Evolutionary conservation across 2,113 vertebrate species (phyloP), one percentile per base, ranked within the genome.

Genomic region (Oncorhynchus keta): DNA sequence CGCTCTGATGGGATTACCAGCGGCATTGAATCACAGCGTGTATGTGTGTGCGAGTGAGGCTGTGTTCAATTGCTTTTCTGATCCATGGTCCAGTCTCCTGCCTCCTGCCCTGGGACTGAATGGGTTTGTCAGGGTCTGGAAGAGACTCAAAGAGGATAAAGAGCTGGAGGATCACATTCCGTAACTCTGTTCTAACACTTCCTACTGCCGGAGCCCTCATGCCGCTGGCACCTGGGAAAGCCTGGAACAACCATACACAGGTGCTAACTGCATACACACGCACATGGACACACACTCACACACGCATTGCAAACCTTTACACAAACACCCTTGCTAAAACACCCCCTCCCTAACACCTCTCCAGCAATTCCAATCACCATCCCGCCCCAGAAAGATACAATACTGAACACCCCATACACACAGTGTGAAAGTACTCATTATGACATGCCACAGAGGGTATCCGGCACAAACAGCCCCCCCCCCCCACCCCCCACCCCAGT

Each of bases 251-350:
- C 3, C 18, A 18, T 18, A 20, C 55, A 57, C 55, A 57, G 13
- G 20, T 4, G 20, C 14, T 57, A 20, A 57, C 55, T 57, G 55
- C 55, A 57, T 20, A 70, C 64, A 61, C 24, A 12, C 67, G 67
- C 30, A 70, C 51, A 80, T 57, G 55, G 30, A 24, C 5, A 39
- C 24, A 24, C 11, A 81, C 30, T n/a, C 62, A 72, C 67, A 71
- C 55, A 68, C 11, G 12, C 69, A 77, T 45, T 45, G 39, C 69
- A 24, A 67, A 26, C 28, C 5, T 32, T 28, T 32, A 26, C 65
- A 26, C 13, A 67, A 4, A 67, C 26, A 67, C 28, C 24, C 14
- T 14, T 67, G 24, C 65, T 2, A 11, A 14, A 7, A 28, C 13
- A 4, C 28, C 11, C 14, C 39, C 11, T 11, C 9, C 8, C 39